Conservation (phyloP, 1,140 invertebrate genomes). For the Hydropsyche tenuis region DNA sequence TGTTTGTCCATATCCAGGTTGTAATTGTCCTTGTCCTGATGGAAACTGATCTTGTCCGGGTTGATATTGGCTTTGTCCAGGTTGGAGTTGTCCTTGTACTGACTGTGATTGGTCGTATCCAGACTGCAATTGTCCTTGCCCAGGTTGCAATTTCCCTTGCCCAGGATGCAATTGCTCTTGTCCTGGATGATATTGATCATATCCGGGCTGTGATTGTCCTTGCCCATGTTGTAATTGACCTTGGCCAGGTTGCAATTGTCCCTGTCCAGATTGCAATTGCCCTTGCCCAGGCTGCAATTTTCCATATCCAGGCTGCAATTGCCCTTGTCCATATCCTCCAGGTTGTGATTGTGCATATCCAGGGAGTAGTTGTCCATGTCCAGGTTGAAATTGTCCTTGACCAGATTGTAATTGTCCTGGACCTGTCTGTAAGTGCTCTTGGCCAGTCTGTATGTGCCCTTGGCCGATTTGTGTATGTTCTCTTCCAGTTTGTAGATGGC, state of each 20-base stretch:
- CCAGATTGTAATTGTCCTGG: not conserved
- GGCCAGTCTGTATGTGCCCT: not conserved
- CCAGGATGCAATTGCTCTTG: not conserved
- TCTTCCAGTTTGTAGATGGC: not conserved
- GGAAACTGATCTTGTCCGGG: slow-evolving; percentile 19
- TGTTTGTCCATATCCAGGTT: not conserved
- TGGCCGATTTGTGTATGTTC: not conserved
- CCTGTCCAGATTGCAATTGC: not conserved
- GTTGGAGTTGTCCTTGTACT: not conserved
- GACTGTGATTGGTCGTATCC: slow-evolving; percentile 1
- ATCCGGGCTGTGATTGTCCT: not conserved
- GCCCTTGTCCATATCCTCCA: not conserved
- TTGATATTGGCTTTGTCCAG: not conserved
- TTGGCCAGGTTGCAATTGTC: not conserved
- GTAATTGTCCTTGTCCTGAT: not conserved
- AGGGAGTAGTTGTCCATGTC: not conserved
- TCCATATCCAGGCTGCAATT: not conserved
- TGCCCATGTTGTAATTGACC: not conserved
- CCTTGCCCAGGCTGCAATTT: not conserved
- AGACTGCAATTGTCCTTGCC: not conserved
- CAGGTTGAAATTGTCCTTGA: not conserved
- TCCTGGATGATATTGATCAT: not conserved
- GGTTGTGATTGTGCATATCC: not conserved
- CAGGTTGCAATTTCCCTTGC: not conserved
- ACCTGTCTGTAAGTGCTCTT: not conserved